phyloP scores from a whole-genome alignment of 1,140 invertebrate species.

The Scylla paramamosain region DNA sequence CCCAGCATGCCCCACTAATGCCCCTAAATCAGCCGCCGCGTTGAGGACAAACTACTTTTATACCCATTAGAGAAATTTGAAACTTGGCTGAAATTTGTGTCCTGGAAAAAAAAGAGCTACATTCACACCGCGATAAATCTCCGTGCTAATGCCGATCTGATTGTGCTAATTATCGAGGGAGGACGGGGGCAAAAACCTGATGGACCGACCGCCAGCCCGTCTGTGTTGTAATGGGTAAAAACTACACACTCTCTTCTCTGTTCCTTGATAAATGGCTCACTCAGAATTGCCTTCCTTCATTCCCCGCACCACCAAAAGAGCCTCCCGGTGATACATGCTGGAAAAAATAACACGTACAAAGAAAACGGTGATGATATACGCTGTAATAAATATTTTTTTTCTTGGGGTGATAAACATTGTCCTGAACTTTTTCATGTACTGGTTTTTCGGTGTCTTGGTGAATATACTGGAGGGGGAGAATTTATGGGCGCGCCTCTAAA shows the following conservation, averaged over 20 bases:
- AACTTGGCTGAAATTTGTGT: not conserved
- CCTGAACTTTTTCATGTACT: not conserved
- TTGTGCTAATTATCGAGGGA: conserved; percentile 13
- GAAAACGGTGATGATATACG: not conserved
- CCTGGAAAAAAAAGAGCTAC: not conserved
- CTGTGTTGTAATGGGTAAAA: not conserved
- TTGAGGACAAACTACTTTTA: conserved; percentile 15
- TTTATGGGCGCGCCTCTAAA: not conserved
- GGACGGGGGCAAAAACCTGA: not conserved
- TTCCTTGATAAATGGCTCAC: not conserved
- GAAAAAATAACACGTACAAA: not conserved
- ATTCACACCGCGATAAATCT: not conserved
- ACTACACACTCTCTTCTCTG: not conserved
- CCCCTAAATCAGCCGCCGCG: too few species aligned
- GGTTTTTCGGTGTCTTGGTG: not conserved
- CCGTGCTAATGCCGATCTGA: not conserved
- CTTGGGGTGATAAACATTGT: not conserved
- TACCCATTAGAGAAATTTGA: not conserved
- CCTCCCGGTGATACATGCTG: not conserved
- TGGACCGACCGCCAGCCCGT: not conserved
- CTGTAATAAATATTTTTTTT: not conserved
- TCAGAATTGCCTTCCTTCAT: not conserved
- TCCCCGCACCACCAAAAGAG: not conserved
- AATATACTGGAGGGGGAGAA: not conserved
- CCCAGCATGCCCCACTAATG: too few species aligned